phyloP scores from a whole-genome alignment of 2,113 vertebrate genomes.

The Puffinus mauretanicus region DNA sequence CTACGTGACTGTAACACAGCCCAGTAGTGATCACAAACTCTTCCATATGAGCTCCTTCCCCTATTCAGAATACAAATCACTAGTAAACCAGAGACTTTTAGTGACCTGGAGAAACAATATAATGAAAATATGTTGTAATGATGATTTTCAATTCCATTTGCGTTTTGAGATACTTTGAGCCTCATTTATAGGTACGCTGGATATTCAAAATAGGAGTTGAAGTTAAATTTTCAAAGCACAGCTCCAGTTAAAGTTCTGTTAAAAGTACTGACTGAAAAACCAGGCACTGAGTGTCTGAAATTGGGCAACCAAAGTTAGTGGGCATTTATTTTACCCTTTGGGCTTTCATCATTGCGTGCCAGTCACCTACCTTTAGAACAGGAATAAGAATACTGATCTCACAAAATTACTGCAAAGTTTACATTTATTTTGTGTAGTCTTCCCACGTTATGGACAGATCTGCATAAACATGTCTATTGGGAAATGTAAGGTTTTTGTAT shows the following conservation, averaged over 20 bases:
- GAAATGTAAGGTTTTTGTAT: background rate
- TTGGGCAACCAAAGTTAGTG: background rate
- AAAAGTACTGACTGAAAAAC: background rate
- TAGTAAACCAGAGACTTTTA: background rate
- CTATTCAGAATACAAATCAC: background rate
- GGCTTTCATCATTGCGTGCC: background rate
- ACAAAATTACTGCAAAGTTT: background rate
- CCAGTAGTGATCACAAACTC: background rate
- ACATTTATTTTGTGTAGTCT: background rate
- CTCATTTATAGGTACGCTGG: background rate
- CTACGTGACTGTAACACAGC: background rate
- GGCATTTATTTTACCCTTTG: background rate
- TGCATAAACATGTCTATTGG: background rate
- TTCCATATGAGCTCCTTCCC: background rate
- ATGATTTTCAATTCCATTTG: background rate
- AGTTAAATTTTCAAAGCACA: background rate
- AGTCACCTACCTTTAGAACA: background rate
- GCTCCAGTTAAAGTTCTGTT: background rate
- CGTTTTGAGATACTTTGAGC: background rate
- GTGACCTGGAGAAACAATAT: background rate
- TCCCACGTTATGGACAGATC: background rate
- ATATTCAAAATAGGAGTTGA: background rate
- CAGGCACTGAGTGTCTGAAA: background rate
- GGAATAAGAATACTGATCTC: background rate
- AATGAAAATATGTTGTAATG: background rate